phyloP scores from a whole-genome alignment of 2,888 invertebrate genomes.

The Sphinx pinastri region DNA sequence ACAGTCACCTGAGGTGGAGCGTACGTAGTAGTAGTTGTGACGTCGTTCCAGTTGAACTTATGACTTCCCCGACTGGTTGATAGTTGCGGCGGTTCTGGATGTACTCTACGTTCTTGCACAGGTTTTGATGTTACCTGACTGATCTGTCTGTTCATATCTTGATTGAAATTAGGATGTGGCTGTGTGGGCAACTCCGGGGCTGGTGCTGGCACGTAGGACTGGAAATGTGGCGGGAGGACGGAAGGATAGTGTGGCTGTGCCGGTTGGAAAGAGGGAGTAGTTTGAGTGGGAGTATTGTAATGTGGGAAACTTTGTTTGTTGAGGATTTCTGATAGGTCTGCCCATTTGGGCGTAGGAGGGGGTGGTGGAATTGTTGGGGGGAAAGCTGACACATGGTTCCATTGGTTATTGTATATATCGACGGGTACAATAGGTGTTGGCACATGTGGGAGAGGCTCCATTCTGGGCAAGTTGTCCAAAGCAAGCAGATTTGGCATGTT shows the following conservation, averaged over 20 bases:
- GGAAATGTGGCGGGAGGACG: background rate
- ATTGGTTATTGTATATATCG: background rate
- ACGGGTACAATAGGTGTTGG: background rate
- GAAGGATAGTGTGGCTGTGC: slow-evolving; percentile 21
- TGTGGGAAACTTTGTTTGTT: slow-evolving; percentile 31
- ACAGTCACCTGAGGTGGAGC: background rate
- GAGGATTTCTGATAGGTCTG: slow-evolving; percentile 38
- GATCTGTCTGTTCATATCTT: background rate
- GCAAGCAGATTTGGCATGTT: slow-evolving; percentile 39
- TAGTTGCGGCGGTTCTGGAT: background rate
- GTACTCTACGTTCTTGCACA: background rate
- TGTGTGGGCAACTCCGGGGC: background rate
- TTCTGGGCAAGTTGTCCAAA: background rate
- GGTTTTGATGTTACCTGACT: slow-evolving; percentile 1
- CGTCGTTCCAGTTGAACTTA: slow-evolving; percentile 50
- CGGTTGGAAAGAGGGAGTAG: background rate
- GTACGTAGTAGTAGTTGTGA: slow-evolving; percentile 28
- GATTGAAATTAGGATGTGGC: background rate
- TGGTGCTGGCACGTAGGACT: slow-evolving; percentile 2
- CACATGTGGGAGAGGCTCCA: background rate
- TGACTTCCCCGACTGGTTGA: slow-evolving; percentile 45
- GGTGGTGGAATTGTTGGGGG: slow-evolving; percentile 39
- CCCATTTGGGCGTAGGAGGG: slow-evolving; percentile 41
- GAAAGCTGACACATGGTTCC: slow-evolving; percentile 29
- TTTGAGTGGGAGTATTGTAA: slow-evolving; percentile 6